Percentiles rank a stretch among this genome's conserved stretches.
Conservation (phyloP, 2,797 vertebrate species). For the Chrosomus eos region DNA sequence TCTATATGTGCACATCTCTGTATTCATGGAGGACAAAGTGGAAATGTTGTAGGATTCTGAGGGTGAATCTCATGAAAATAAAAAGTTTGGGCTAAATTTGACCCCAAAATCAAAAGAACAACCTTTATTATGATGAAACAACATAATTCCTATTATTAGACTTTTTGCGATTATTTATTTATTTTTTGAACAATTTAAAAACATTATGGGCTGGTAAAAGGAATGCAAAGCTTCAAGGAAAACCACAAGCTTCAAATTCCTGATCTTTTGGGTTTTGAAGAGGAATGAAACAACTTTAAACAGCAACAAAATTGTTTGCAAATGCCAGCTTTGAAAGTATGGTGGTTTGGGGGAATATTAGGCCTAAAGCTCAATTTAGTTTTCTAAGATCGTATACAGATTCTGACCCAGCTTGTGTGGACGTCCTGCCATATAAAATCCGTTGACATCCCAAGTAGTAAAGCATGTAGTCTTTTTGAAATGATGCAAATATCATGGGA, state of each 20-base stretch:
- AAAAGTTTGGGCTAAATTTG: slow-evolving; percentile 21
- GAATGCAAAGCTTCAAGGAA: background rate
- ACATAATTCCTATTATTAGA: background rate
- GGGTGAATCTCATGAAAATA: slow-evolving; percentile 47
- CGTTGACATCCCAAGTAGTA: background rate
- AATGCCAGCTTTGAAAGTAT: slow-evolving; percentile 16
- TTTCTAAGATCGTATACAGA: background rate
- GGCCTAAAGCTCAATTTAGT: background rate
- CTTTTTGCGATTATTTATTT: background rate
- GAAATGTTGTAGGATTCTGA: slow-evolving; percentile 54
- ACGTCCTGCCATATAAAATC: background rate
- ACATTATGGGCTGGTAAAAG: background rate
- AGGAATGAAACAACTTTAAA: slow-evolving; percentile 16
- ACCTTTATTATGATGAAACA: background rate
- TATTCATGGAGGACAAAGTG: background rate
- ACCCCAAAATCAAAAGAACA: background rate
- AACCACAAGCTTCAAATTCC: slow-evolving; percentile 20
- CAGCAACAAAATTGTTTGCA: slow-evolving; percentile 8
- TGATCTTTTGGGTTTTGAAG: slow-evolving; percentile 17
- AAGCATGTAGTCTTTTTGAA: background rate
- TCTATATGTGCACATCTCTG: slow-evolving; percentile 54
- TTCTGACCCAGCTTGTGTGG: background rate
- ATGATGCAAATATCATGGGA: background rate
- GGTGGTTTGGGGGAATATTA: background rate
- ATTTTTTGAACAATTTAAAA: background rate